Conservation (phyloP, 2,113 vertebrate genomes). For the Cyphotilapia sp. region DNA sequence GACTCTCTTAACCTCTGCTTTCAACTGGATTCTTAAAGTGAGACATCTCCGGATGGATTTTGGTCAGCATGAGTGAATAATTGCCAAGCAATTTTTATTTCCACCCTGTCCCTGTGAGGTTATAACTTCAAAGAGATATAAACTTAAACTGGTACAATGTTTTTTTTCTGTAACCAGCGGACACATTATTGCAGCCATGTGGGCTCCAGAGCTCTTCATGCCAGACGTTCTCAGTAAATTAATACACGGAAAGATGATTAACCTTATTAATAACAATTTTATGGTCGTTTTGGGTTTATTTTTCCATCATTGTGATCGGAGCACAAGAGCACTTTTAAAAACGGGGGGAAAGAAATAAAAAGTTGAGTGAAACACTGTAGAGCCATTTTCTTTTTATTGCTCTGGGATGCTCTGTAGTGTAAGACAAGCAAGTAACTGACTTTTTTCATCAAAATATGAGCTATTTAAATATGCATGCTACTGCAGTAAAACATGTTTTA, state of each 20-base stretch:
- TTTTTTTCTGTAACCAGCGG: background rate
- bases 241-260: background rate
- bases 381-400: background rate
- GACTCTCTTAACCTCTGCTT: background rate
- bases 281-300: background rate
- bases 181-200: background rate
- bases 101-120: background rate
- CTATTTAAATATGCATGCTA: background rate
- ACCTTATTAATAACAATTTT: background rate
- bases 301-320: background rate
- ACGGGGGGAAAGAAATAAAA: fast-evolving
- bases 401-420: background rate
- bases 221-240: background rate
- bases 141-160: background rate
- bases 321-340: background rate
- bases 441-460: background rate
- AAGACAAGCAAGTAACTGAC: background rate
- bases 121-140: background rate
- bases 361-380: background rate
- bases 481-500: background rate
- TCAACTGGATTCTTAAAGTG: background rate
- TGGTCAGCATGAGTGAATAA: background rate
- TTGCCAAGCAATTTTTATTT: background rate
- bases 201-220: background rate
- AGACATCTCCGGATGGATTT: background rate